These are phyloP conservation scores for Carabus problematicus DNA, from an alignment of 2,888 invertebrate genomes.

Conservation along the genomic window DNA sequence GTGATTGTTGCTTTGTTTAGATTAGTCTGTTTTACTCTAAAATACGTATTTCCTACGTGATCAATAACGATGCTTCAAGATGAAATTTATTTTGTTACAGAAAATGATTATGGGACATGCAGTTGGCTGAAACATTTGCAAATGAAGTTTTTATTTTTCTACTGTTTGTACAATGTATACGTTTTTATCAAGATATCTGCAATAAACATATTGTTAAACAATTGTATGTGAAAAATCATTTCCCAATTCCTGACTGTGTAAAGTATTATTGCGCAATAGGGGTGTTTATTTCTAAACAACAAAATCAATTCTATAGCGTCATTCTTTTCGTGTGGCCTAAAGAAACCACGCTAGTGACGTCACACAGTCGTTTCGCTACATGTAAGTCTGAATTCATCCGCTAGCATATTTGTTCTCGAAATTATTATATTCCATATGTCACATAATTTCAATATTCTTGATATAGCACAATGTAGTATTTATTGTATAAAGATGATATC, in stretches of 20 bases:
- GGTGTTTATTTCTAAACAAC: constrained; percentile 7
- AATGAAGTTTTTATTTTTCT: constrained; percentile 1
- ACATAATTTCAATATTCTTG: too few species aligned
- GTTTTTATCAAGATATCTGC: background rate
- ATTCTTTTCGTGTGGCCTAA: too few species aligned
- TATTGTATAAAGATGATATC: too few species aligned
- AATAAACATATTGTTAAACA: constrained; percentile 5
- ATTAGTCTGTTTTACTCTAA: too few species aligned
- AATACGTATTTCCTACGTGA: too few species aligned
- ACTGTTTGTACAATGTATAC: constrained; percentile 8
- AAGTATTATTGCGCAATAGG: background rate
- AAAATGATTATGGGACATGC: constrained; percentile 65
- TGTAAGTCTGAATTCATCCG: constrained; percentile 13
- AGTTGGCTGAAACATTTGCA: constrained; percentile 50
- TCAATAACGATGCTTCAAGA: too few species aligned
- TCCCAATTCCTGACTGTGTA: background rate
- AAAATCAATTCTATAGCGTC: too few species aligned
- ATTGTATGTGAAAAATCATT: constrained; percentile 26
- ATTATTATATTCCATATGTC: background rate
- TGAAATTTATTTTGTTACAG: constrained; percentile 58
- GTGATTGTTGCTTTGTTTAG: too few species aligned
- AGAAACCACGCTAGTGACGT: constrained; percentile 19
- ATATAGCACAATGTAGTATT: too few species aligned
- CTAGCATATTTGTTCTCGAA: constrained; percentile 30
- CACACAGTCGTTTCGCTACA: constrained; percentile 16